phyloP scores from a whole-genome alignment of 2,888 invertebrate species.

The Mythimna impura region DNA sequence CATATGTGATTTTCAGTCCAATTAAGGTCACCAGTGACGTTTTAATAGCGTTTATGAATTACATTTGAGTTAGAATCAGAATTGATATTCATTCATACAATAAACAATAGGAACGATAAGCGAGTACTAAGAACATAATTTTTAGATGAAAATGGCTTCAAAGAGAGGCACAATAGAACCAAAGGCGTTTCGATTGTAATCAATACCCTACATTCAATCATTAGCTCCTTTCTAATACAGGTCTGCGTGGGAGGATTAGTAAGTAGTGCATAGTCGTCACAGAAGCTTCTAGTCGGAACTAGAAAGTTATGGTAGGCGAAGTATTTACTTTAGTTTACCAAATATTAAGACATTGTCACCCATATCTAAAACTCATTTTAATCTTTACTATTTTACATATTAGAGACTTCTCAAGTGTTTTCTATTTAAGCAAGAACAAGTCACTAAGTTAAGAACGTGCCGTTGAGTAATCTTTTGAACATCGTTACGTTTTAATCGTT shows the following conservation, averaged over 20 bases:
- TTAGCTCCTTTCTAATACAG: conserved; percentile 67
- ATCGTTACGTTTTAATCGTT: conserved; percentile 36
- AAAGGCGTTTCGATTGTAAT: conserved; percentile 68
- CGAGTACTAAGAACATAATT: conserved; percentile 44
- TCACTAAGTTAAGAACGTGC: conserved; percentile 29
- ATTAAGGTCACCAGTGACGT: conserved; percentile 54
- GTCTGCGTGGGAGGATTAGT: conserved; percentile 67
- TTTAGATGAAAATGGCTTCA: conserved; percentile 49
- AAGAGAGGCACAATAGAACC: conserved; percentile 62
- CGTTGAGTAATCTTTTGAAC: conserved; percentile 31
- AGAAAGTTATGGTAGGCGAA: conserved; percentile 51
- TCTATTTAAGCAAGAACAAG: conserved; percentile 39
- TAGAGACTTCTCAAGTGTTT: conserved; percentile 36
- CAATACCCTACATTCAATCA: conserved; percentile 64
- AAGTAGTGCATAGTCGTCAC: conserved; percentile 57
- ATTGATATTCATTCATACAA: conserved; percentile 37
- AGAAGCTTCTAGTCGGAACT: conserved; percentile 34
- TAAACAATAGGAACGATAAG: conserved; percentile 54
- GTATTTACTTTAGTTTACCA: conserved; percentile 21
- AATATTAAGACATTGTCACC: conserved; percentile 18
- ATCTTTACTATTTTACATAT: conserved; percentile 30
- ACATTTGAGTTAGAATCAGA: conserved; percentile 33
- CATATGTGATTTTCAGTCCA: conserved; percentile 44
- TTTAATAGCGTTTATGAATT: conserved; percentile 41
- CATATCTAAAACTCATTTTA: conserved; percentile 10